Conservation (phyloP, 2,888 invertebrate genomes). For the Tanypteryx hageni region DNA sequence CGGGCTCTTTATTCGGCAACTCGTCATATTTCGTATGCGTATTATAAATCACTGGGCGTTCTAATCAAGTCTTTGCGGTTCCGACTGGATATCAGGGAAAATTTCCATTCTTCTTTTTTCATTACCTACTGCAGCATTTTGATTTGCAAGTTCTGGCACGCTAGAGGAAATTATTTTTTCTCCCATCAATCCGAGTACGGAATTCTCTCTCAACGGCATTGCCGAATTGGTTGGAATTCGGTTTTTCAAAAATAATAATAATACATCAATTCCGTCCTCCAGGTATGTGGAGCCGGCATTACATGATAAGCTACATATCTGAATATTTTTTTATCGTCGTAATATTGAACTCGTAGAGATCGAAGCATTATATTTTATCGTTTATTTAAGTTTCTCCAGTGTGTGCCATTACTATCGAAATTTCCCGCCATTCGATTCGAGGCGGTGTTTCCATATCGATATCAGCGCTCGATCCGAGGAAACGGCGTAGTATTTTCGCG, state of each 20-base stretch:
- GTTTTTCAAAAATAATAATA: neutral
- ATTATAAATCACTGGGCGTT: too few relatives aligned
- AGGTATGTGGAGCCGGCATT: neutral
- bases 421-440: neutral
- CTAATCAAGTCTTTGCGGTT: too few relatives aligned
- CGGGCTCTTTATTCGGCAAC: too few relatives aligned
- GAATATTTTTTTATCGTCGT: neutral
- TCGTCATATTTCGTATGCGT: too few relatives aligned
- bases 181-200: neutral
- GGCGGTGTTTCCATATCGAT: neutral
- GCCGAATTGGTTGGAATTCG: neutral
- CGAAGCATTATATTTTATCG: neutral
- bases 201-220: neutral
- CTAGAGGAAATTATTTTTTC: too few relatives aligned
- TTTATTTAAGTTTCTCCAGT: neutral
- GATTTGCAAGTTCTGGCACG: too few relatives aligned
- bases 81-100: too few relatives aligned
- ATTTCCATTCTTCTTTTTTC: too few relatives aligned
- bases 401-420: slow-evolving; percentile 7
- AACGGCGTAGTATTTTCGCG: neutral
- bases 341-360: neutral
- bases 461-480: neutral
- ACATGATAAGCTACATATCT: neutral
- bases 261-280: neutral
- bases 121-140: too few relatives aligned